A percentile compares a stretch with the other conserved stretches of the same genome.
Evolutionary conservation across 2,113 vertebrate species (phyloP).

Genomic region (Bubo scandiacus): DNA sequence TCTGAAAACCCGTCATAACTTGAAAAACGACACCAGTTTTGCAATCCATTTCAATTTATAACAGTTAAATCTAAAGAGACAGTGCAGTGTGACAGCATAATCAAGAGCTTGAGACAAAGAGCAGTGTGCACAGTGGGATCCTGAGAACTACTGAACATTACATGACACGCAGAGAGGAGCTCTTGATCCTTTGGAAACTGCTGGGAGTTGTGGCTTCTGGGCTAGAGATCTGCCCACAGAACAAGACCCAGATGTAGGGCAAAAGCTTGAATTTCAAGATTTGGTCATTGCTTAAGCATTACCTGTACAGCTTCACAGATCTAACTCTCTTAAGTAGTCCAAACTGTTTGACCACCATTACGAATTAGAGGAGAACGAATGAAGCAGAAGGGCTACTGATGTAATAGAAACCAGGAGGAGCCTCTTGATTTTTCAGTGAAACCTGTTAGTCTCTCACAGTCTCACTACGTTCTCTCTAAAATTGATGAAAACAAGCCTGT

Average conservation of each 20-base stretch:
- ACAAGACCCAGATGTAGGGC: neutral
- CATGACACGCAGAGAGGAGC: neutral
- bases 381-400: neutral
- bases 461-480: neutral
- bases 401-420: neutral
- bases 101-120: neutral
- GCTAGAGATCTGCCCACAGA: neutral
- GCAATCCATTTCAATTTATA: neutral
- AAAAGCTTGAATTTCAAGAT: neutral
- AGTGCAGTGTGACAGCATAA: neutral
- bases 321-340: neutral
- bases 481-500: neutral
- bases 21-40: neutral
- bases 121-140: neutral
- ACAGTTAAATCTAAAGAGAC: slow-evolving; percentile 7
- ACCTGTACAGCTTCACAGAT: neutral
- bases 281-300: neutral
- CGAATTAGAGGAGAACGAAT: neutral
- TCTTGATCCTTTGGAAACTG: neutral
- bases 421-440: neutral
- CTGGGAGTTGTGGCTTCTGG: neutral
- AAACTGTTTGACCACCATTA: neutral
- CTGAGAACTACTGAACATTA: neutral
- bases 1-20: neutral
- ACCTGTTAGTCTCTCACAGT: neutral